These are phyloP conservation scores for Acanthosepion esculentum DNA, from an alignment of 2,888 invertebrate genomes.

Conservation along the genomic window DNA sequence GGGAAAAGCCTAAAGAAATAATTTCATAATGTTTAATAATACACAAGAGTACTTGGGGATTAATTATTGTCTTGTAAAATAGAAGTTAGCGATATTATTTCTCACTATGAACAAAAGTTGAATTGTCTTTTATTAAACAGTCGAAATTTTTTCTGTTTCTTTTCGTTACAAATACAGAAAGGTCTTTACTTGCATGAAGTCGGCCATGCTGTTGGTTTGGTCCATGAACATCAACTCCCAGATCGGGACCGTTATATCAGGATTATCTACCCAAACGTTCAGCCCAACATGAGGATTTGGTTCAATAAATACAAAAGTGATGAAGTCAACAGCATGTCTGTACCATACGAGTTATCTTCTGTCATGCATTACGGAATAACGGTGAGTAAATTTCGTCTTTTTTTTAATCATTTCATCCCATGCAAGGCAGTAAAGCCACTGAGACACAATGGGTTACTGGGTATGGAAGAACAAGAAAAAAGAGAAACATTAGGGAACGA, in stretches of 20 bases:
- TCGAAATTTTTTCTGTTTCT: neutral
- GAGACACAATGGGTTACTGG: no score
- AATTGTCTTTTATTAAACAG: no score
- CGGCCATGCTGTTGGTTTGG: constrained; percentile 69
- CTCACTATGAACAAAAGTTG: no score
- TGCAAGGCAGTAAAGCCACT: no score
- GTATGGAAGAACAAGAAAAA: no score
- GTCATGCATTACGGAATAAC: constrained; percentile 72
- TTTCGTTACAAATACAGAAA: constrained; percentile 61
- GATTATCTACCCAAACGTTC: constrained; percentile 64
- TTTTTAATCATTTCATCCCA: neutral
- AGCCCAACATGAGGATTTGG: constrained; percentile 69
- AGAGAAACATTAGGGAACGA: no score
- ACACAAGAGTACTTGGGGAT: no score
- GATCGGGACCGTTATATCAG: constrained; percentile 64
- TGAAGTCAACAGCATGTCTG: constrained; percentile 63
- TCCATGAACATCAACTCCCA: constrained; percentile 71
- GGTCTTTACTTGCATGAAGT: constrained; percentile 71
- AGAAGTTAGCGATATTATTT: no score
- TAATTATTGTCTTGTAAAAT: no score
- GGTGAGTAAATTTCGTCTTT: constrained; percentile 56
- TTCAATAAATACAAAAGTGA: constrained; percentile 65
- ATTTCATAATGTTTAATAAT: no score
- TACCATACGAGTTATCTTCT: constrained; percentile 67
- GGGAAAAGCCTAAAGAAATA: no score